A percentile compares a stretch with the other conserved stretches of the same genome.
phyloP scores from a whole-genome alignment of 2,888 invertebrate genomes.

The Tipula confusa region DNA sequence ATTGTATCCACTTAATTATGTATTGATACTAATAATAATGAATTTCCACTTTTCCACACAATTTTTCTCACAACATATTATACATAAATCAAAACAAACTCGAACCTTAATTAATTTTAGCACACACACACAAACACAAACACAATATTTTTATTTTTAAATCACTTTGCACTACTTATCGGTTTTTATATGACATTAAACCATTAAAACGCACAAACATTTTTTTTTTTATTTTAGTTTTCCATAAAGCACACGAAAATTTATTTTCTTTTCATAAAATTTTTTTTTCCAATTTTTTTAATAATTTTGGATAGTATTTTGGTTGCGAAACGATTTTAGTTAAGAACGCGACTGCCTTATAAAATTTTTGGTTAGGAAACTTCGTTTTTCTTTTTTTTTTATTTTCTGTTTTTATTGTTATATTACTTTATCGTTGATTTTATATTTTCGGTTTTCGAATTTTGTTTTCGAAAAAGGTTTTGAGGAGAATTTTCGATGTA shows the following conservation, averaged over 20 bases:
- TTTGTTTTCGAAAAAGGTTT: neutral
- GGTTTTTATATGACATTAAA: neutral
- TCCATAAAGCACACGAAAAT: neutral
- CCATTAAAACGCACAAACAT: neutral
- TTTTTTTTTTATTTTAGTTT: neutral
- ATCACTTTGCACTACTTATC: neutral
- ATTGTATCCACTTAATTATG: neutral
- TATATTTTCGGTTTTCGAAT: neutral
- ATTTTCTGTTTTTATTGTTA: neutral
- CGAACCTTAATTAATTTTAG: neutral
- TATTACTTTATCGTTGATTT: neutral
- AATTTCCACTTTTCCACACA: neutral
- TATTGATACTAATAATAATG: neutral
- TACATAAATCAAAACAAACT: neutral
- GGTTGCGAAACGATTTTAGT: conserved; percentile 3
- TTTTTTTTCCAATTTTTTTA: neutral
- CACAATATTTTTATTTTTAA: neutral
- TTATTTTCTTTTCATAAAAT: neutral
- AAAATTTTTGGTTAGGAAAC: conserved; percentile 9
- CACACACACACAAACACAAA: too few species aligned
- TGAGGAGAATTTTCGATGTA: neutral
- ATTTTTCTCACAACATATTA: neutral
- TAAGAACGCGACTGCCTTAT: conserved; percentile 20
- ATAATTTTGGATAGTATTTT: neutral
- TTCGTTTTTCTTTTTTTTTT: neutral